Evolutionary conservation across 2,797 vertebrate genomes (phyloP), one percentile per base, ranked within the genome.

Genomic region (Fistularia commersonii): DNA sequence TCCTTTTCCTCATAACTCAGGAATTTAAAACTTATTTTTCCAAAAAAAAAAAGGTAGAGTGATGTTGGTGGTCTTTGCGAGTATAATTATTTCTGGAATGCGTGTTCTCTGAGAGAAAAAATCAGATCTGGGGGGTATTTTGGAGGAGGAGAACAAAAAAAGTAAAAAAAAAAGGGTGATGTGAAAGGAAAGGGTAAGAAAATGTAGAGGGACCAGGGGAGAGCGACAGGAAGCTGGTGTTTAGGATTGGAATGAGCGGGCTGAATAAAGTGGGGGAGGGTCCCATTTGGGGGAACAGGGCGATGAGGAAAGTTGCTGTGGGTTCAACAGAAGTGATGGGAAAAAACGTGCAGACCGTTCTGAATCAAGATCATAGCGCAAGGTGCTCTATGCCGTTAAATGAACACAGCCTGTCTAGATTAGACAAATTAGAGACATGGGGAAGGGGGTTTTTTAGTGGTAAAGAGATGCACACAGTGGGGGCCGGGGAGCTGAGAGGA

Each of bases 161-260:
- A 39, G 11, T 49, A 38, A 11, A 39, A 2, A n/a, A 49, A 31
- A 10, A 11, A 38, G n/a, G 36, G 14, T 39, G 15, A 49, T 7
- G 8, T 41, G 34, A 31, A 42, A 11, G 36, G 42, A 42, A 3
- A 9, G 33, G 44, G 53, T 34, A 55, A 55, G 7, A 62, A 63
- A 52, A 68, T 49, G 57, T 11, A 1, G 57, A 0, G 51, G 58
- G 56, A 65, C 50, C 60, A 63, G 33, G 59, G 65, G 77, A 32
- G 38, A 40, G 32, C 75, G 81, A 69, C 83, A 84, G 81, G 83
- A 85, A 82, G 61, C 65, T 36, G 48, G 61, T 66, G 68, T 55
- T 71, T 61, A 49, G 69, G 72, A 49, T 60, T 77, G 81, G 82
- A 83, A 80, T 83, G 83, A 85, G 63, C 75, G 68, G 56, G 11